Evolutionary conservation across 2,888 invertebrate species (phyloP).

Genomic region (Tiphia femorata): DNA sequence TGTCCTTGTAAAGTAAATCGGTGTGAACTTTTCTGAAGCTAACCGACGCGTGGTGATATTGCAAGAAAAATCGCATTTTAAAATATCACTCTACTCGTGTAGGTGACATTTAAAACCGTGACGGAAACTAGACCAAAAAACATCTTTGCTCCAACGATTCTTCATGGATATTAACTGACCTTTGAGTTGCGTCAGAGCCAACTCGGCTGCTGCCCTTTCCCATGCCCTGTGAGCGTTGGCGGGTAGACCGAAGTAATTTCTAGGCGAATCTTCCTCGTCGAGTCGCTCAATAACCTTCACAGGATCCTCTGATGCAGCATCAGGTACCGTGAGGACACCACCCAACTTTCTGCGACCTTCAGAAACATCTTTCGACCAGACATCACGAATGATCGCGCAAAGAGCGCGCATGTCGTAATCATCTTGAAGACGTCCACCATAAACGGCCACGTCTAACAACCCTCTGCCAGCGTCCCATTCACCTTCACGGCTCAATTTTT

Average conservation of each 20-base stretch:
- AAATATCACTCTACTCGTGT: too few relatives aligned
- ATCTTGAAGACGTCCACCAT: conserved; percentile 89
- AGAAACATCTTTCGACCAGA: conserved; percentile 68
- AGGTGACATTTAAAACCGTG: too few relatives aligned
- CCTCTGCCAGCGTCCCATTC: conserved; percentile 77
- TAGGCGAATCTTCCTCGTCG: conserved; percentile 81
- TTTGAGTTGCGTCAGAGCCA: conserved; percentile 76
- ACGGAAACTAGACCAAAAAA: too few relatives aligned
- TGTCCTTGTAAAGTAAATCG: too few relatives aligned
- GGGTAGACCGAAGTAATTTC: conserved; percentile 83
- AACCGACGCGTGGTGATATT: too few relatives aligned
- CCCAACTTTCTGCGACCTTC: conserved; percentile 74
- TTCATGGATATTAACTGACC: conserved; percentile 63
- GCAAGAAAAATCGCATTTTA: too few relatives aligned
- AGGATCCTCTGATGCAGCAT: conserved; percentile 73
- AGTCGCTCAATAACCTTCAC: conserved; percentile 76
- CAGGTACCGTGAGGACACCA: conserved; percentile 51
- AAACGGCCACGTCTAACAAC: conserved; percentile 83
- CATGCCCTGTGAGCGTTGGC: conserved; percentile 88
- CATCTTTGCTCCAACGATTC: not conserved
- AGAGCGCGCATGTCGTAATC: conserved; percentile 79
- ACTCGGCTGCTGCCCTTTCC: conserved; percentile 78
- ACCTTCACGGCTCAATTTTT: conserved; percentile 48
- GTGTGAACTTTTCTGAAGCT: too few relatives aligned
- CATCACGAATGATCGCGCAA: conserved; percentile 75